Evolutionary conservation across 2,113 vertebrate genomes (phyloP), one percentile per base, ranked within the genome.

Genomic region (Jaculus jaculus): DNA sequence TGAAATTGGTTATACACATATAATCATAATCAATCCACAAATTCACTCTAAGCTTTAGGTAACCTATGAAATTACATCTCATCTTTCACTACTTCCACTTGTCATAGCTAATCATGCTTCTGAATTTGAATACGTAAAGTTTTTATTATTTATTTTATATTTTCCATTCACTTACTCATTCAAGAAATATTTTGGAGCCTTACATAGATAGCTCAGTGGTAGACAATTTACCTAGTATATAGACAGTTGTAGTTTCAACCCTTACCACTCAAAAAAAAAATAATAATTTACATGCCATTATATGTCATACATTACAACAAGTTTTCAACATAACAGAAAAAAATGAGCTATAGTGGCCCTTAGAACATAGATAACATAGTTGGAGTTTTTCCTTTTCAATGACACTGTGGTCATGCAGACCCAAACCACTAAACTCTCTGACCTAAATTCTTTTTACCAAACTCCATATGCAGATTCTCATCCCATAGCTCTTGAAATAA

Each of bases 11-110:
- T 77, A 58, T 60, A 32, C 30, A 16, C 23, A 47, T 61, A n/a
- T 75, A 91, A 74, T 87, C 61, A 84, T 61, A 68, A 39, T 75
- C 16, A 34, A 58, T 13, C 21, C 9, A 61, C 71, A 2, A 39
- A 71, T 87, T 95, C 23, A 34, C 47, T 60, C 0, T 20, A 34
- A 58, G 15, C 34, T 34, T 90, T 47, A 79, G 21, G 10, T 87
- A 78, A 32, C 32, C 39, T 77, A n/a, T 69, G 34, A 92, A 94
- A 90, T 90, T 77, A 58, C 39, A 47, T 68, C 63, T 84, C 72
- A 54, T 3, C 34, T 87, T 91, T 87, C 34, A 63, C 15, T 60
- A 20, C 16, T 61, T 83, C 7, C 3, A n/a, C 28, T 61, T 68
- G 20, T 65, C n/a, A 71, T 91, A 85, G 63, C 73, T 88, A 77